Evolutionary conservation across 2,797 vertebrate species (phyloP).

Genomic region (Hemitrygon akajei): DNA sequence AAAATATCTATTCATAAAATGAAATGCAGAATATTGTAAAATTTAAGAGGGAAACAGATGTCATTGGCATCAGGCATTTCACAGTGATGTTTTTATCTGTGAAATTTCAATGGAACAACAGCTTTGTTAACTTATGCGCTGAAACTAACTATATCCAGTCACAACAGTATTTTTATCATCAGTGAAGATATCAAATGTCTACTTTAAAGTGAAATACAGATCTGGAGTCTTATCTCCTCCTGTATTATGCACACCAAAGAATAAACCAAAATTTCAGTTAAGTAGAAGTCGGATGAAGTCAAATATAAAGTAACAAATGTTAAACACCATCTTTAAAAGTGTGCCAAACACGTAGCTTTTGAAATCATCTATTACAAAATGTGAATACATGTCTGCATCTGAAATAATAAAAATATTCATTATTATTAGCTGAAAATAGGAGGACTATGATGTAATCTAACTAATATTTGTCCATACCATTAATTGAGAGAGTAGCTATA

Average conservation of each 20-base stretch:
- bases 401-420: background rate
- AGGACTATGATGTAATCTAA: background rate
- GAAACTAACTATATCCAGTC: background rate
- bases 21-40: slow-evolving; percentile 15
- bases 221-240: background rate
- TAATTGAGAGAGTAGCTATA: background rate
- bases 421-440: background rate
- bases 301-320: background rate
- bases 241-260: background rate
- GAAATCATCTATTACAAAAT: background rate
- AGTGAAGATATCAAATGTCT: slow-evolving; percentile 1
- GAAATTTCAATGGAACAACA: slow-evolving; percentile 15
- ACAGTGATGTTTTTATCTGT: background rate
- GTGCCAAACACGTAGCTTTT: background rate
- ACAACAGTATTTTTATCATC: background rate
- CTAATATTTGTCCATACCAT: background rate
- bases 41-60: slow-evolving; percentile 19
- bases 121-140: background rate
- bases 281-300: background rate
- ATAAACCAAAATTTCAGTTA: background rate
- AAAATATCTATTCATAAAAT: slow-evolving; percentile 15
- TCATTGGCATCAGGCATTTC: slow-evolving; percentile 10
- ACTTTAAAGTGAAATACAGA: background rate
- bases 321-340: background rate
- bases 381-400: background rate